Evolutionary conservation across 2,113 vertebrate species (phyloP).

Genomic region (Marcusenius ussheri): DNA sequence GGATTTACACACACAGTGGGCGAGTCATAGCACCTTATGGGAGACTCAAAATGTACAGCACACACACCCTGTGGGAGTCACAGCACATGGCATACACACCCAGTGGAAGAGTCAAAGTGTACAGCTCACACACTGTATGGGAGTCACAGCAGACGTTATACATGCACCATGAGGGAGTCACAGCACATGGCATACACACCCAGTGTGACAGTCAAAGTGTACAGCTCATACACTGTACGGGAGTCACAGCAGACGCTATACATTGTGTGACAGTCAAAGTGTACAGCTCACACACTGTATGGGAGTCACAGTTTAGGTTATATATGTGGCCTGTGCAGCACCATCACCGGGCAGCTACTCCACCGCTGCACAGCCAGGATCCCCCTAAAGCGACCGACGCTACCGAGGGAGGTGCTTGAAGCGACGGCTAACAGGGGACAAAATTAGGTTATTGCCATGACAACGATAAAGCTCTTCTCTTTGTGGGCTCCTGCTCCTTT

Average conservation of each 20-base stretch:
- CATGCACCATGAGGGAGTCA: background rate
- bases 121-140: background rate
- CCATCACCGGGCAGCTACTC: background rate
- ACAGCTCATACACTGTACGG: background rate
- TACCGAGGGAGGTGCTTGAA: background rate
- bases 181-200: background rate
- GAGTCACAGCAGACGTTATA: background rate
- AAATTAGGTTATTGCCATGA: constrained; percentile 25
- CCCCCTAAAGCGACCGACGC: background rate
- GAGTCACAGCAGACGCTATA: too few relatives aligned
- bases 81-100: background rate
- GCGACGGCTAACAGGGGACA: constrained; percentile 4
- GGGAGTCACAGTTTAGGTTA: background rate
- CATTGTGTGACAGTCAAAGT: background rate
- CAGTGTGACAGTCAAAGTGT: background rate
- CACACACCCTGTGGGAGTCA: background rate
- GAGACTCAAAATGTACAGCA: background rate
- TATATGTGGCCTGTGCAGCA: background rate
- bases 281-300: background rate
- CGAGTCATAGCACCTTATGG: background rate
- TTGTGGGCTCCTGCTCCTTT: background rate
- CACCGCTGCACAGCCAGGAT: background rate
- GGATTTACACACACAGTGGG: background rate
- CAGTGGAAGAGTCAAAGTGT: background rate
- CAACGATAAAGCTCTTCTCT: constrained; percentile 14